Conservation (phyloP, 2,797 vertebrate species). For the Epinephelus awoara region DNA sequence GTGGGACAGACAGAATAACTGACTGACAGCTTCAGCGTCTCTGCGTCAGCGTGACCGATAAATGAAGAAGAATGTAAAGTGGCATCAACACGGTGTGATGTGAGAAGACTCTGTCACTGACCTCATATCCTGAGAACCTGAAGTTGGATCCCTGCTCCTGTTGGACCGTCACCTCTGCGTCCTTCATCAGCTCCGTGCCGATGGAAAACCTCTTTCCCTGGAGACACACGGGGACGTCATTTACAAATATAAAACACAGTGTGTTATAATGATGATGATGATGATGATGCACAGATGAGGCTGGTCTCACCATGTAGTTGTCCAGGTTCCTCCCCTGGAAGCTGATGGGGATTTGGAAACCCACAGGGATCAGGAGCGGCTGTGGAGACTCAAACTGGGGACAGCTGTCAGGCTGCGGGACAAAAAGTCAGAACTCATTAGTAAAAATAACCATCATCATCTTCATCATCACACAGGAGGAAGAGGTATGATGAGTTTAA, state of each 20-base stretch:
- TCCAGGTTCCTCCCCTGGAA: constrained; percentile 85
- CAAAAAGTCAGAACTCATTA: neutral
- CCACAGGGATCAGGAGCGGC: constrained; percentile 82
- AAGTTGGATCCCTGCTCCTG: constrained; percentile 63
- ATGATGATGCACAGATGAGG: too few relatives aligned
- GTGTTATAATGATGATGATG: neutral
- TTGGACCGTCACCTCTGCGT: constrained; percentile 60
- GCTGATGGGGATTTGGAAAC: constrained; percentile 71
- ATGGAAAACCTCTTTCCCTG: constrained; percentile 80
- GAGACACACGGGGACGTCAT: neutral
- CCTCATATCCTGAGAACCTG: constrained; percentile 81
- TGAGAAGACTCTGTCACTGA: constrained; percentile 48
- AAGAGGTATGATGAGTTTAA: too few relatives aligned
- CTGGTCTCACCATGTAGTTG: constrained; percentile 71
- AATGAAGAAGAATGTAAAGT: too few relatives aligned
- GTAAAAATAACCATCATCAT: too few relatives aligned
- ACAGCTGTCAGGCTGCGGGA: constrained; percentile 74
- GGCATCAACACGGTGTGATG: too few relatives aligned
- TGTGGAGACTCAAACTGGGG: constrained; percentile 84
- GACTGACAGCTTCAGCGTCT: too few relatives aligned
- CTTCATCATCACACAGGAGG: too few relatives aligned
- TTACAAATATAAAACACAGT: neutral
- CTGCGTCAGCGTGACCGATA: too few relatives aligned
- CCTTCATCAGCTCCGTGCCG: constrained; percentile 84
- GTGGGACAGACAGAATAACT: too few relatives aligned